Evolutionary conservation across 1,140 invertebrate genomes (phyloP).

Genomic region (Vanessa tameamea): DNA sequence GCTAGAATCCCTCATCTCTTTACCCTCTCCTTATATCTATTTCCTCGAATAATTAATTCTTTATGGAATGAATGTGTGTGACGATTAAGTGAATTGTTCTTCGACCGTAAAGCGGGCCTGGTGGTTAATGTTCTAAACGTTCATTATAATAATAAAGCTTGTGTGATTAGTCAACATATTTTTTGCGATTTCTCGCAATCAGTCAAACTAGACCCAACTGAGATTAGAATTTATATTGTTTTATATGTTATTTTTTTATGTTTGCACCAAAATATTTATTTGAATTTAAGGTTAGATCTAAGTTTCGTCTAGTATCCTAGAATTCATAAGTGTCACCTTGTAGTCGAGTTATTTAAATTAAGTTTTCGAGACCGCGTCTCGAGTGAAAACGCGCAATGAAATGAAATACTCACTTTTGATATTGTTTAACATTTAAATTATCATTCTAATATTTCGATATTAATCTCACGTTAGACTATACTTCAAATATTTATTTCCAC

Average conservation of each 20-base stretch:
- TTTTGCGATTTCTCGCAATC: conserved; percentile 65
- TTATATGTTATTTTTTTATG: conserved; percentile 66
- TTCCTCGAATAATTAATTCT: conserved; percentile 64
- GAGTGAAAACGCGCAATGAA: conserved; percentile 49
- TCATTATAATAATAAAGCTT: conserved; percentile 68
- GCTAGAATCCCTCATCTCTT: conserved; percentile 60
- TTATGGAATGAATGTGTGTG: conserved; percentile 76
- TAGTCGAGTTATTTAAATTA: conserved; percentile 74
- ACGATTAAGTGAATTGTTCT: conserved; percentile 37
- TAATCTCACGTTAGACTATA: conserved; percentile 40
- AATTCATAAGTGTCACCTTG: conserved; percentile 75
- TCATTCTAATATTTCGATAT: conserved; percentile 26
- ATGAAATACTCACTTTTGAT: conserved; percentile 25
- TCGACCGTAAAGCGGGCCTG: conserved; percentile 44
- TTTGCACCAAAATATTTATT: conserved; percentile 78
- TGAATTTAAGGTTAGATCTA: conserved; percentile 71
- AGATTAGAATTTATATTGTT: conserved; percentile 62
- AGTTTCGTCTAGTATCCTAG: conserved; percentile 78
- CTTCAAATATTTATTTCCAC: conserved; percentile 6
- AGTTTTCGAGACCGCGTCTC: conserved; percentile 70
- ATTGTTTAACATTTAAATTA: conserved; percentile 17
- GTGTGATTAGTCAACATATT: conserved; percentile 71
- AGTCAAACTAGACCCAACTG: conserved; percentile 60
- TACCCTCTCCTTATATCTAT: conserved; percentile 62
- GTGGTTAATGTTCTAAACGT: conserved; percentile 45